Base-by-base conservation (phyloP, 2,888 invertebrate genomes). In the Coenonympha arcania region DNA sequence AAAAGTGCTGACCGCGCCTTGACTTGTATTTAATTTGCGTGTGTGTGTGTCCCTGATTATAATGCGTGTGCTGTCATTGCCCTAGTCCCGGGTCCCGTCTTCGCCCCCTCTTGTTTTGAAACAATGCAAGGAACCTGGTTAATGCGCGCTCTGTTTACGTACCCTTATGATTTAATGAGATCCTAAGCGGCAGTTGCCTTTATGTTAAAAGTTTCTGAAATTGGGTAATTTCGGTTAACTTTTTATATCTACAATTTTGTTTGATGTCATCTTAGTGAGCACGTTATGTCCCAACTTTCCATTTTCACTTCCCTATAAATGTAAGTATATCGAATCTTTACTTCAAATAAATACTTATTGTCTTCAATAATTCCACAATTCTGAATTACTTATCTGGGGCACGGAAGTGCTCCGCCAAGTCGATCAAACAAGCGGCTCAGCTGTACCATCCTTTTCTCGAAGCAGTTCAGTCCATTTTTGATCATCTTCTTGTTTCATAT, bases 21-120 rank as follows among this genome's bases (percentile, higher is more conserved):
- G 31, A 48, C 26, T 60, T 65, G 65, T 67, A 65, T 65, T 68
- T 66, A 61, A n/a, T n/a, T n/a, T 66, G 18, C 26, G 6, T 30
- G 36, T 20, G 8, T 34, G 69, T 67, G 65, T 58, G 66, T 48
- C 56, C 63, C 63, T 71, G 71, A 79, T 77, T 69, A 70, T 59
- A 71, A 71, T 77, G 77, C 76, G 74, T 69, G 65, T 72, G 67
- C 75, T 77, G 78, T 76, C 77, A 79, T 80, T 78, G 75, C 76
- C 73, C 77, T 61, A 69, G 62, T 63, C 62, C 57, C 61, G 56
- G 68, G 62, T 63, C 62, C 57, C 61, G 56, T 55, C 58, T 55
- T 56, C 62, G 65, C 62, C 70, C 72, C 69, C 73, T 53, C 69
- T 63, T 64, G 59, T 65, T 68, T 68, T 71, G 64, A 75, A 78